These are phyloP conservation scores for Bombus cullumanus DNA, from an alignment of 1,140 invertebrate species.

Conservation along the genomic window DNA sequence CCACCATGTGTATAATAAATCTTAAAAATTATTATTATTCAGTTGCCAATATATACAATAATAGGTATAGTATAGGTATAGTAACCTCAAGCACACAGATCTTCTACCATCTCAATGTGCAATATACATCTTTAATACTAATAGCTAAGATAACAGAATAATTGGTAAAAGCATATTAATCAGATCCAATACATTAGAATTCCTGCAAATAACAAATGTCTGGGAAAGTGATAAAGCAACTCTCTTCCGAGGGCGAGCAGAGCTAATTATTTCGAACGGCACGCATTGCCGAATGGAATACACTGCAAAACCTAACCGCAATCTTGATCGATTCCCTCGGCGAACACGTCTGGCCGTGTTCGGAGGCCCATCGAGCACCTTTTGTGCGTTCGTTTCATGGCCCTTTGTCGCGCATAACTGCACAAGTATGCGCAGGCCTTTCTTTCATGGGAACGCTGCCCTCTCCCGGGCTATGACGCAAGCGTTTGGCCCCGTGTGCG, in stretches of 20 bases:
- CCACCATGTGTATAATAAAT: too few relatives aligned
- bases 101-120: background rate
- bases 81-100: too few relatives aligned
- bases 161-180: background rate
- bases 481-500: conserved; percentile 49
- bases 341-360: background rate
- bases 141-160: too few relatives aligned
- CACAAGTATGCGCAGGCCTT: conserved; percentile 53
- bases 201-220: background rate
- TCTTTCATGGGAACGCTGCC: conserved; percentile 61
- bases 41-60: too few relatives aligned
- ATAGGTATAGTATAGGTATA: too few relatives aligned
- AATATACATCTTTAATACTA: background rate
- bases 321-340: conserved; percentile 24
- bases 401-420: conserved; percentile 56
- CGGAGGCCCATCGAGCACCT: conserved; percentile 27
- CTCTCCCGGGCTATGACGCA: conserved; percentile 59
- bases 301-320: background rate
- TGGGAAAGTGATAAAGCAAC: background rate
- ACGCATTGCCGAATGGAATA: background rate
- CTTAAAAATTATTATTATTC: too few relatives aligned
- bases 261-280: background rate
- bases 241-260: background rate
- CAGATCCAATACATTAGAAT: background rate
- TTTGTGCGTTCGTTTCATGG: conserved; percentile 38